Percentiles rank a stretch among this genome's conserved stretches.
Conservation (phyloP, 2,888 invertebrate species). For the Yponomeuta sedellus region DNA sequence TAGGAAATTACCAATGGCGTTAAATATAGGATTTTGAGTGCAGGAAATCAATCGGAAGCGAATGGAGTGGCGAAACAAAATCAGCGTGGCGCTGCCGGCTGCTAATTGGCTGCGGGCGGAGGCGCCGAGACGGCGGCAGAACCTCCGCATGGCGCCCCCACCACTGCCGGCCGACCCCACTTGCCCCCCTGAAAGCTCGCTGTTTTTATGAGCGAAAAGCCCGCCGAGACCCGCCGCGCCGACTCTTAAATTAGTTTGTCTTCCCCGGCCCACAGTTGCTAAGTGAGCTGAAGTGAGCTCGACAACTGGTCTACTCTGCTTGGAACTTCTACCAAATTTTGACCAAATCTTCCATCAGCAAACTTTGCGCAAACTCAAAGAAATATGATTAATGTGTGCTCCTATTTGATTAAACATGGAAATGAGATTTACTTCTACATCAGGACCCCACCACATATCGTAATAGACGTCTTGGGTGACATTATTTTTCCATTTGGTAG, state of each 20-base stretch:
- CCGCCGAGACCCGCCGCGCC: constrained; percentile 54
- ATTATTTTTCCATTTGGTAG: constrained; percentile 73
- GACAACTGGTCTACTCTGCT: constrained; percentile 8
- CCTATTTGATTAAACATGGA: not conserved
- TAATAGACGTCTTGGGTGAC: constrained; percentile 56
- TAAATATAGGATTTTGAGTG: constrained; percentile 37
- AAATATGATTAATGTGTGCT: not conserved
- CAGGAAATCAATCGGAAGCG: constrained; percentile 73
- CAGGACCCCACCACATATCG: constrained; percentile 34
- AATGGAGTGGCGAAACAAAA: constrained; percentile 69
- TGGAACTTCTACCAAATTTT: not conserved
- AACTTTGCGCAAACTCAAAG: not conserved
- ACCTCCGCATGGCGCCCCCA: constrained; percentile 71
- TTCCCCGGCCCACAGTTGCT: constrained; percentile 43
- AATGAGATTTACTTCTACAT: constrained; percentile 22
- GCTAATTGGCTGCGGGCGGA: constrained; percentile 76
- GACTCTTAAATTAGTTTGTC: constrained; percentile 64
- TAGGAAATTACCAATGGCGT: not conserved
- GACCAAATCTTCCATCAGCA: not conserved
- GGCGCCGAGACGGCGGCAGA: constrained; percentile 74
- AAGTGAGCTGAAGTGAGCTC: constrained; percentile 29
- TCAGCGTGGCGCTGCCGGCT: constrained; percentile 67
- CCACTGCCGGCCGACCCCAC: constrained; percentile 41
- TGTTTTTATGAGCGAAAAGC: constrained; percentile 68
- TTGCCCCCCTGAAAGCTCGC: constrained; percentile 41